A percentile compares a stretch with the other conserved stretches of the same genome.
Evolutionary conservation across 2,888 invertebrate genomes (phyloP).

Genomic region (Drosophila kuntzei): DNA sequence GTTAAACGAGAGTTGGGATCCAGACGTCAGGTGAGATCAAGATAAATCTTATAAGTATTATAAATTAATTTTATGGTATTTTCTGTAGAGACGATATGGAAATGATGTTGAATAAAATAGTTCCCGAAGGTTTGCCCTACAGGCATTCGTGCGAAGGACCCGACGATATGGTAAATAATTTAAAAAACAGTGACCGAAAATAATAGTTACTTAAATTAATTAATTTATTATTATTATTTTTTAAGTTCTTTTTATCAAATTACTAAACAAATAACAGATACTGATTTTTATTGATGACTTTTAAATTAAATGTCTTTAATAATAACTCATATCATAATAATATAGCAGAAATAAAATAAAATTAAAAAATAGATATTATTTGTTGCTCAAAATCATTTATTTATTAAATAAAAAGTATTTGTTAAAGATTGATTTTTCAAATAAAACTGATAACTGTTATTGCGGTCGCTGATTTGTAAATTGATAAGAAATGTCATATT

Average conservation of each 20-base stretch:
- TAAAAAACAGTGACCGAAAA: neutral
- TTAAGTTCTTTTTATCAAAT: no score
- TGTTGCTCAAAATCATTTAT: neutral
- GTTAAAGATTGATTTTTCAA: neutral
- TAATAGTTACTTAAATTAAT: neutral
- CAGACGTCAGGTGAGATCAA: slow-evolving; percentile 90
- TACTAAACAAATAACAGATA: no score
- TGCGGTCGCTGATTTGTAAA: neutral
- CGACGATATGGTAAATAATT: slow-evolving; percentile 95
- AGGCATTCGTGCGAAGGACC: slow-evolving; percentile 99
- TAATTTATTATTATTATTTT: no score
- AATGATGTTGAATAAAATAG: slow-evolving; percentile 99
- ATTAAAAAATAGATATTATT: neutral
- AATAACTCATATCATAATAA: no score
- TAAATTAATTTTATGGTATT: neutral
- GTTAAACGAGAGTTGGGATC: slow-evolving; percentile 99
- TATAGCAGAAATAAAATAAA: neutral
- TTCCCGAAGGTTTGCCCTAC: slow-evolving; percentile 98
- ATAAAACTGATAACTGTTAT: neutral
- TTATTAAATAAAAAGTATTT: neutral
- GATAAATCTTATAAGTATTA: neutral
- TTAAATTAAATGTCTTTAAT: no score
- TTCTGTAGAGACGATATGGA: slow-evolving; percentile 96
- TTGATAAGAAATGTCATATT: no score
- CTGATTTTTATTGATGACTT: no score